phyloP scores from a whole-genome alignment of 1,140 invertebrate species.

The Macrostomum lignano region DNA sequence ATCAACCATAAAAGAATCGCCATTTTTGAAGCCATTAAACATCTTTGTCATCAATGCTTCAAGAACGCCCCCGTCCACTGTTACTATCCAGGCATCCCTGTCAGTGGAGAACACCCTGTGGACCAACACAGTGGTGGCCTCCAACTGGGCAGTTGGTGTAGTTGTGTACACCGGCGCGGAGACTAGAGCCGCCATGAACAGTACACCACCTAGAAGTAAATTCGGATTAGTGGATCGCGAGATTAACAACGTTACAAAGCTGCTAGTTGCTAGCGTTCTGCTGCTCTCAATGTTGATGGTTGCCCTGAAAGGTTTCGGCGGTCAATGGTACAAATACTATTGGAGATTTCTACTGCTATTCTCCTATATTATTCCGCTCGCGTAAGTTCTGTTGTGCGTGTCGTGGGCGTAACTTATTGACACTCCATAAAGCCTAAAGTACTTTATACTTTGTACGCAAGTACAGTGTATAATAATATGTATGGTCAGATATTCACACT shows the following conservation, averaged over 20 bases:
- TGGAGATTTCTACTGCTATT: constrained; percentile 85
- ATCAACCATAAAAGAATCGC: too few species aligned
- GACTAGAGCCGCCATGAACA: constrained; percentile 90
- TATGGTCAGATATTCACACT: too few species aligned
- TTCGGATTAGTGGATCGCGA: constrained; percentile 65
- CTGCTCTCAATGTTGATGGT: constrained; percentile 74
- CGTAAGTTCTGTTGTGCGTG: constrained; percentile 29
- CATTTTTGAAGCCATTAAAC: too few species aligned
- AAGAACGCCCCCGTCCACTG: too few species aligned
- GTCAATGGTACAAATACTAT: constrained; percentile 81
- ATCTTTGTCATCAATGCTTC: too few species aligned
- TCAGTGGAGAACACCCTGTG: constrained; percentile 87
- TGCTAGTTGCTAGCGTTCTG: constrained; percentile 68
- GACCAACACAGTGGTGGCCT: constrained; percentile 88
- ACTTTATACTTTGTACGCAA: too few species aligned
- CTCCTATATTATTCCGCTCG: constrained; percentile 94
- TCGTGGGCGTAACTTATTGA: too few species aligned
- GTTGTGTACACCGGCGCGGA: constrained; percentile 87
- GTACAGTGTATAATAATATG: too few species aligned
- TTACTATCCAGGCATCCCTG: too few species aligned
- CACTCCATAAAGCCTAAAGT: too few species aligned
- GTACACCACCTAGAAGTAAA: constrained; percentile 67
- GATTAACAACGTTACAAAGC: constrained; percentile 74
- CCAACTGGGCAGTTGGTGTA: constrained; percentile 66
- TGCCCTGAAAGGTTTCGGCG: constrained; percentile 40